Evolutionary conservation across 2,797 vertebrate genomes (phyloP), one percentile per base, ranked within the genome.

Genomic region (Hyperoplus lanceolatus): DNA sequence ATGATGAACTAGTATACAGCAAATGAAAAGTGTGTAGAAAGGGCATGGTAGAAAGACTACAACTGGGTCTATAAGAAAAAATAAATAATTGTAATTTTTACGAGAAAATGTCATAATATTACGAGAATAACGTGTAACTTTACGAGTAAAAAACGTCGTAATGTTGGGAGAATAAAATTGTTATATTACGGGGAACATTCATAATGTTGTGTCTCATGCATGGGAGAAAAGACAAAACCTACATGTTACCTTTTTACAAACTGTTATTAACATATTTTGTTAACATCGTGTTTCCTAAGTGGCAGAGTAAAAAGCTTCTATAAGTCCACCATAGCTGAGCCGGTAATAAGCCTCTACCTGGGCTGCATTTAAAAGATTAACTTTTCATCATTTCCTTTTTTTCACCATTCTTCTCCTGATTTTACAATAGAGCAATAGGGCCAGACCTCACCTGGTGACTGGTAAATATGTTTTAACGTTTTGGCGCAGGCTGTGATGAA

Each of bases 321-420:
- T 29, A 29, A 29, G 3, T 29, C 29, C 29, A 29, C 72, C 78
- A 73, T 56, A 80, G 75, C 53, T 71, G 70, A 83, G 70, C 69
- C 39, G 36, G 73, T 89, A 85, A 90, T 83, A 84, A 80, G 77
- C 71, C 78, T 87, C 70, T 86, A 48, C 75, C 87, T 81, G 72
- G 75, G 56, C 73, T 93, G 85, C 89, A 94, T 94, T 29, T 94
- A 92, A 91, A 86, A 92, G 91, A 91, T 94, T 92, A 93, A 89
- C 85, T 92, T 93, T 94, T 94, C 92, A 93, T 91, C 89, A 59
- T 93, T 87, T 85, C 75, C 79, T 87, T 89, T 90, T 74, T 64
- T 58, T n/a, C 56, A 8, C 9, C 6, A 4, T 42, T 12, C 56
- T 29, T 29, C 29, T 29, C 12, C 38, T 51, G 54, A 75, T 72